These are phyloP conservation scores for Onthophagus sagittarius DNA, from an alignment of 2,888 invertebrate species.

Conservation along the genomic window DNA sequence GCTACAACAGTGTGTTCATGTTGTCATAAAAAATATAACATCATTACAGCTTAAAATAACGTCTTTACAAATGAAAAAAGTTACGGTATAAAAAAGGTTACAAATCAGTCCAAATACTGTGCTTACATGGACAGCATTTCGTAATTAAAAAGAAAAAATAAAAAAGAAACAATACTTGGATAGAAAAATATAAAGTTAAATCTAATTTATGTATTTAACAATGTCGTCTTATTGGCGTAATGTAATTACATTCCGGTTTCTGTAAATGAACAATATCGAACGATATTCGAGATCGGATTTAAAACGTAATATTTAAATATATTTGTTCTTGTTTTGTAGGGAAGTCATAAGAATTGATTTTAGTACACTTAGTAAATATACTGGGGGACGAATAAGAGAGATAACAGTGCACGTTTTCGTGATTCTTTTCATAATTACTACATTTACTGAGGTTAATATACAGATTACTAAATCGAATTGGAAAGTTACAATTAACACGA, in stretches of 20 bases:
- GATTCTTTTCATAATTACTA: slow-evolving; percentile 15
- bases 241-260: not conserved
- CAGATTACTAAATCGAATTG: not conserved
- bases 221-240: not conserved
- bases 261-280: not conserved
- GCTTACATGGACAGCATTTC: slow-evolving; percentile 14
- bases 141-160: slow-evolving; percentile 14
- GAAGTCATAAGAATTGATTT: not conserved
- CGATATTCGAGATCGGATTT: not conserved
- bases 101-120: slow-evolving; percentile 23
- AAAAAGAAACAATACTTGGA: slow-evolving; percentile 17
- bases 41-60: slow-evolving; percentile 32
- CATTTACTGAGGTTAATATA: slow-evolving; percentile 13
- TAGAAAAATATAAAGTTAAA: slow-evolving; percentile 13
- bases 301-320: not conserved
- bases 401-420: slow-evolving; percentile 7
- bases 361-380: not conserved
- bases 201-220: not conserved
- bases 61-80: slow-evolving; percentile 30
- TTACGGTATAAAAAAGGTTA: slow-evolving; percentile 21
- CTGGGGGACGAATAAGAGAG: not conserved
- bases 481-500: not conserved
- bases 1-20: slow-evolving; percentile 45
- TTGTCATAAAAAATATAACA: slow-evolving; percentile 43
- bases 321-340: not conserved